Base-by-base conservation (phyloP, 2,888 invertebrate genomes). In the Tinea trinotella region DNA sequence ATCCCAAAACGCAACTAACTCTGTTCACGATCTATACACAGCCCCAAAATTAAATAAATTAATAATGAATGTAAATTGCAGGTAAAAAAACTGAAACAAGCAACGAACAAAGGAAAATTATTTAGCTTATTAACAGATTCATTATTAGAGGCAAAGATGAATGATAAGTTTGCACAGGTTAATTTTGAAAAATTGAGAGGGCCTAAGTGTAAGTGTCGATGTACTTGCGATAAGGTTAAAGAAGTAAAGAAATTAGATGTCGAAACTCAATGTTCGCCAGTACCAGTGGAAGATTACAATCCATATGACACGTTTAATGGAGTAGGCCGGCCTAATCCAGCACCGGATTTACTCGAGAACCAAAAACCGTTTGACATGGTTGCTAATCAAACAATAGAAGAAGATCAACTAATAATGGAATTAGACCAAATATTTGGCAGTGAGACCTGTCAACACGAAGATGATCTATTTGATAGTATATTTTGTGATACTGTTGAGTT, bases 391-490 rank as follows among this genome's bases (percentile, higher is more conserved):
- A 7, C 30, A 30, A 12, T 19, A 10, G 19, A 46, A 10, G 57
- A 58, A 15, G 78, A 79, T 61, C 74, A 83, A 52, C 59, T 86
- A 49, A 74, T 77, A 68, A 67, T 69, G 59, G 80, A 84, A 58
- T 62, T 86, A 59, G 83, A 85, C 60, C 78, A 80, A 61, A 61
- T 87, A n/a, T 87, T 86, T 62, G 71, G 80, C 59, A 68, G 68
- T 30, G 76, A 77, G 56, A 60, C 69, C 18, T 74, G 73, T 64
- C 81, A 82, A 7, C 35, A 30, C 3, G 60, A 60, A 61, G 83
- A 84, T 61, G 83, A 84, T 57, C 64, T 87, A 58, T 86, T 84
- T 68, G 76, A 80, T 57, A 68, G 69, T 44, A 64, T 70, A 19
- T 59, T 78, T 5, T 77, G 66, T 62, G 5, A 24, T 35, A 17